Conservation (phyloP, 2,888 invertebrate species). For the Nemotelus nigrinus region DNA sequence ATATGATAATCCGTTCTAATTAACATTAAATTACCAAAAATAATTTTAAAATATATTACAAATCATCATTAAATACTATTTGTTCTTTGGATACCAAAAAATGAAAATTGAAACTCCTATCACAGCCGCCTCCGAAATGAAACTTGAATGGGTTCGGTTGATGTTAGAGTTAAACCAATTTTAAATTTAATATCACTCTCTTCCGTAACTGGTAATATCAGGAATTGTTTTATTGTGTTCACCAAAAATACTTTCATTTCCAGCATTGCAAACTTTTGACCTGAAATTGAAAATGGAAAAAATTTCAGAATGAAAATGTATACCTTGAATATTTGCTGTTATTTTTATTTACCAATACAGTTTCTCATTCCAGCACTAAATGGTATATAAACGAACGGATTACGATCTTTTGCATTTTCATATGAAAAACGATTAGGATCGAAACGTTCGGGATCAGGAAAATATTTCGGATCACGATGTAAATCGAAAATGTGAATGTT, state of each 20-base stretch:
- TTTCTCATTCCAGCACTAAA: slow-evolving; percentile 77
- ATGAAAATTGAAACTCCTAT: not conserved
- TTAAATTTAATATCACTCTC: slow-evolving; percentile 64
- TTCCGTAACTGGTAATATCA: slow-evolving; percentile 66
- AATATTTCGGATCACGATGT: slow-evolving; percentile 72
- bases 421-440: slow-evolving; percentile 72
- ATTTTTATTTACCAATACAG: slow-evolving; percentile 69
- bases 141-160: slow-evolving; percentile 62
- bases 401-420: slow-evolving; percentile 67
- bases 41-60: no score
- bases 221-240: slow-evolving; percentile 68
- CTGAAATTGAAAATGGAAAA: slow-evolving; percentile 59
- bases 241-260: slow-evolving; percentile 72
- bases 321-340: not conserved
- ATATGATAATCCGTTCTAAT: no score
- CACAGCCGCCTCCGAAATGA: slow-evolving; percentile 16
- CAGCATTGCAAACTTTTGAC: slow-evolving; percentile 74
- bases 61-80: no score
- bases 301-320: not conserved
- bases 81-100: not conserved
- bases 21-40: no score
- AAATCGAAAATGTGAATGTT: slow-evolving; percentile 72
- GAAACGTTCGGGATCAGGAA: slow-evolving; percentile 71
- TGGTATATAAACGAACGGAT: slow-evolving; percentile 73
- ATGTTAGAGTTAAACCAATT: slow-evolving; percentile 67